Evolutionary conservation across 2,797 vertebrate genomes (phyloP).

Genomic region (Lepilemur septentrionalis): DNA sequence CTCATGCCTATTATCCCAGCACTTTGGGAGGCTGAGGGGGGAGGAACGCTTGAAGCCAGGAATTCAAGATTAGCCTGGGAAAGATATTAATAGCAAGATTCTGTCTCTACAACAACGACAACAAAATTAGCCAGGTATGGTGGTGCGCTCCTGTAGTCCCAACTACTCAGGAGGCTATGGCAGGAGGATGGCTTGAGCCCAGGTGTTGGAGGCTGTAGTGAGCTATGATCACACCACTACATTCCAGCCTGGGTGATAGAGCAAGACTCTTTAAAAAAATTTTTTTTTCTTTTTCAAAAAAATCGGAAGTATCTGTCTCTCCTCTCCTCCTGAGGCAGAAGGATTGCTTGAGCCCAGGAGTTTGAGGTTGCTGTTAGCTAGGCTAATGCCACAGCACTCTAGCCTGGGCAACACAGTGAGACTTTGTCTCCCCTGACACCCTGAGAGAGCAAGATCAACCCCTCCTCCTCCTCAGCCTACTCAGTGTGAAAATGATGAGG

Average conservation of each 20-base stretch:
- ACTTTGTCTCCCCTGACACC: not conserved
- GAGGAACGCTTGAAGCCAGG: too few species aligned
- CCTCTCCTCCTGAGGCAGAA: not conserved
- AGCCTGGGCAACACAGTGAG: too few species aligned
- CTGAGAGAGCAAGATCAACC: not conserved
- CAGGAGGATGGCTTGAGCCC: not conserved
- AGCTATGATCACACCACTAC: not conserved
- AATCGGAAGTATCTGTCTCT: not conserved
- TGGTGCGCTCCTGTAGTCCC: not conserved
- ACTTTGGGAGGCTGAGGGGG: too few species aligned
- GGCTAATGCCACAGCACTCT: too few species aligned
- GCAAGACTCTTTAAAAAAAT: not conserved
- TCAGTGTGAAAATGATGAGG: not conserved
- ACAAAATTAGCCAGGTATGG: not conserved
- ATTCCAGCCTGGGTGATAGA: not conserved
- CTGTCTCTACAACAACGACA: too few species aligned
- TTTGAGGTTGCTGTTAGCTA: too few species aligned
- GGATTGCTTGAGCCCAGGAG: too few species aligned
- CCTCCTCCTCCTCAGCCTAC: not conserved
- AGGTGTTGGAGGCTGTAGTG: not conserved
- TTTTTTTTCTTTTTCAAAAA: too few species aligned
- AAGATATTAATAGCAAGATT: too few species aligned
- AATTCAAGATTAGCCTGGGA: too few species aligned
- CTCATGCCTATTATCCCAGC: not conserved
- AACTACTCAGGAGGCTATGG: not conserved